A percentile compares a stretch with the other conserved stretches of the same genome.
Conservation (phyloP, 2,888 invertebrate species). For the Hirtodrosophila cameraria region DNA sequence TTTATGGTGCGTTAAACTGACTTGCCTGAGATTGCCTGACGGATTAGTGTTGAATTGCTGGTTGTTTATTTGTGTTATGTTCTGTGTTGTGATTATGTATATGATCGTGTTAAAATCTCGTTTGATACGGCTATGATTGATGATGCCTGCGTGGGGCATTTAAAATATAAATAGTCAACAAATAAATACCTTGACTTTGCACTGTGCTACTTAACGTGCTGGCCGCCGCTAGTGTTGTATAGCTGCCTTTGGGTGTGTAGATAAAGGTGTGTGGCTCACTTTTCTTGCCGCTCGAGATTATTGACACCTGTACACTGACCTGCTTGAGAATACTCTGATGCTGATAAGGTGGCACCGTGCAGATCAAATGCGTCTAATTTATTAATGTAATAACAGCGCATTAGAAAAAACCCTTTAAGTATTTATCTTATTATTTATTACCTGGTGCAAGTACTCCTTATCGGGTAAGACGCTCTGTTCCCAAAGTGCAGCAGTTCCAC, state of each 20-base stretch:
- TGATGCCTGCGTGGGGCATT: constrained; percentile 27
- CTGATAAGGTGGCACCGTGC: constrained; percentile 92
- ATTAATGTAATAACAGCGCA: no score
- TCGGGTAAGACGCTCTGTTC: constrained; percentile 93
- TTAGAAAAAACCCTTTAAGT: background rate
- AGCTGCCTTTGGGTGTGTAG: constrained; percentile 88
- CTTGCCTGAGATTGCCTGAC: constrained; percentile 48
- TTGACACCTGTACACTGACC: constrained; percentile 90
- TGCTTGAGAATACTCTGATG: constrained; percentile 88
- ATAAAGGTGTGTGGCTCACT: constrained; percentile 94
- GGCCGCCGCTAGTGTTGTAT: constrained; percentile 81
- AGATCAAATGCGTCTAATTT: constrained; percentile 92
- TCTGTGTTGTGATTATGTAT: background rate
- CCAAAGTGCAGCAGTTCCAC: constrained; percentile 86
- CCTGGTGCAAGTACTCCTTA: constrained; percentile 95
- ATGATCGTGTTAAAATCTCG: constrained; percentile 28
- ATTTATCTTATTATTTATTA: constrained; percentile 72
- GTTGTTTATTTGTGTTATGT: constrained; percentile 4
- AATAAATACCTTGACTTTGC: constrained; percentile 84
- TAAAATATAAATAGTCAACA: constrained; percentile 61
- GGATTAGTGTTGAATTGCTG: constrained; percentile 18
- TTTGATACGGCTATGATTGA: constrained; percentile 27
- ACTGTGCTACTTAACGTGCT: constrained; percentile 82
- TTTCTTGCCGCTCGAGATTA: constrained; percentile 93
- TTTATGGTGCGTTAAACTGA: constrained; percentile 28